Percentiles rank a stretch among this genome's conserved stretches.
These are phyloP conservation scores for Geotrupes spiniger DNA, from an alignment of 2,888 invertebrate genomes.

Conservation along the genomic window DNA sequence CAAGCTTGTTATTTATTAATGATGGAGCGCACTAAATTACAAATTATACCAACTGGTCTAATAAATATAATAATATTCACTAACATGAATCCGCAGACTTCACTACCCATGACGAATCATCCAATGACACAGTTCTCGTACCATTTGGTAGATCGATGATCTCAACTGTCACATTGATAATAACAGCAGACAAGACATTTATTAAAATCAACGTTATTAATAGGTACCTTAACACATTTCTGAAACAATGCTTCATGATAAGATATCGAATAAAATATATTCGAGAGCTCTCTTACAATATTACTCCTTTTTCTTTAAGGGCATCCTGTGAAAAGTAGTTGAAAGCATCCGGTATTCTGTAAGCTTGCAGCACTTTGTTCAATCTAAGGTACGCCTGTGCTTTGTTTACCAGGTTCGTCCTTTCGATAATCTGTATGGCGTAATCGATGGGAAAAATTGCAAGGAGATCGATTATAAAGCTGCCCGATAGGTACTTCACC, in stretches of 20 bases:
- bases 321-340: constrained; percentile 24
- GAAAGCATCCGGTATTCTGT: constrained; percentile 30
- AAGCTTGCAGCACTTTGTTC: constrained; percentile 30
- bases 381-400: constrained; percentile 12
- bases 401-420: background rate
- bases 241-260: too few species aligned
- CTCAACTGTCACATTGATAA: constrained; percentile 13
- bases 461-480: constrained; percentile 26
- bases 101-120: constrained; percentile 9
- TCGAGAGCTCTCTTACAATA: too few species aligned
- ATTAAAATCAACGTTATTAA: constrained; percentile 15
- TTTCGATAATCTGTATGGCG: background rate
- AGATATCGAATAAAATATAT: too few species aligned
- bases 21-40: too few species aligned
- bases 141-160: constrained; percentile 4
- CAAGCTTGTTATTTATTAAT: too few species aligned
- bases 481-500: constrained; percentile 27
- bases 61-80: background rate
- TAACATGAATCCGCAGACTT: constrained; percentile 11
- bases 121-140: constrained; percentile 7
- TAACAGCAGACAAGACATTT: constrained; percentile 14
- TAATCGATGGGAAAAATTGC: constrained; percentile 24
- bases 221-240: constrained; percentile 14
- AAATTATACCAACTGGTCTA: background rate
- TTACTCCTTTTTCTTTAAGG: constrained; percentile 21